A percentile compares a stretch with the other conserved stretches of the same genome.
These are phyloP conservation scores for Aphidius colemani DNA, from an alignment of 2,888 invertebrate genomes.

Conservation along the genomic window DNA sequence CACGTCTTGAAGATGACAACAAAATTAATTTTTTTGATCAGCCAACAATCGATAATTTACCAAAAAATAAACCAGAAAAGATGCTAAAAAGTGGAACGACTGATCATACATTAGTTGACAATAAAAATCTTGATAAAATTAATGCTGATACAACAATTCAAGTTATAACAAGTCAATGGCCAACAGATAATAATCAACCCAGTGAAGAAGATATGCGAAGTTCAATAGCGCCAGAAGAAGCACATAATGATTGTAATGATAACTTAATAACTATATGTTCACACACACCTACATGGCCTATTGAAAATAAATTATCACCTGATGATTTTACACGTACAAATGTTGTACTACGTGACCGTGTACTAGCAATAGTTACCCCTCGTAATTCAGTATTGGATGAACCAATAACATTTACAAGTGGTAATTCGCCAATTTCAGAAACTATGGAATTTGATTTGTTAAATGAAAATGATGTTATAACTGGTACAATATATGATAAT, in stretches of 20 bases:
- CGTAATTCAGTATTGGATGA: conserved; percentile 22
- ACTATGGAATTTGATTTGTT: conserved; percentile 20
- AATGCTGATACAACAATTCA: not conserved
- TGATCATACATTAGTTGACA: not conserved
- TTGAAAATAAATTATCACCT: not conserved
- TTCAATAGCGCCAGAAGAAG: not conserved
- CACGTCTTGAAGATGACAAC: not conserved
- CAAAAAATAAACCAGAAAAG: not conserved
- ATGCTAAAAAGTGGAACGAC: not conserved
- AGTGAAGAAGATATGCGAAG: not conserved
- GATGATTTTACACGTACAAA: conserved; percentile 12
- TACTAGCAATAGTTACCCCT: conserved; percentile 13
- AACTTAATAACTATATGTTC: not conserved
- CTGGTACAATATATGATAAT: conserved; percentile 20
- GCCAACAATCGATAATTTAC: not conserved
- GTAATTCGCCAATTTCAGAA: conserved; percentile 17
- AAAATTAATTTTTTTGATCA: not conserved
- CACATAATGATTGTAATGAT: not conserved
- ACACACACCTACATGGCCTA: conserved; percentile 1
- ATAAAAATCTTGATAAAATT: not conserved
- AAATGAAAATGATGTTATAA: conserved; percentile 18
- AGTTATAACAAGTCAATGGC: conserved; percentile 1
- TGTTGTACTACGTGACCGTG: conserved; percentile 23
- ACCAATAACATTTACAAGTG: conserved; percentile 17
- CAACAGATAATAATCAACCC: not conserved